Evolutionary conservation across 2,888 invertebrate species (phyloP), one percentile per base, ranked within the genome.

Genomic region (Seira musarum): DNA sequence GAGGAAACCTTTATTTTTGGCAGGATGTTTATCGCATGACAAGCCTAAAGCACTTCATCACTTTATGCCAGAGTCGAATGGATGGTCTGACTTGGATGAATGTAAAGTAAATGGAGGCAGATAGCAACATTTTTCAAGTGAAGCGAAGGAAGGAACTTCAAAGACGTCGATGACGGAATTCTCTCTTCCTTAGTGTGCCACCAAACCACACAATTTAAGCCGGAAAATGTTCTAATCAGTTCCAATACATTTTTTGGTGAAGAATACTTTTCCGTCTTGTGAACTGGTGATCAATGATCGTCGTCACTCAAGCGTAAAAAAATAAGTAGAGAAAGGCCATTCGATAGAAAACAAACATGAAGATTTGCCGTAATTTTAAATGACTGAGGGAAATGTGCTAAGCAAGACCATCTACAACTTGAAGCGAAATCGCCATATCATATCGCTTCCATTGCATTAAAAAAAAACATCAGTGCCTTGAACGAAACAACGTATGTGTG

Each of bases 21-120:
- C 68, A 40, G 67, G 67, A 24, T 61, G 5, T 57, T 75, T 61
- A 75, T 75, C 75, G 25, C 46, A 61, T 75, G 61, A 68, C 74
- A 75, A 61, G 68, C 61, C 40, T 21, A 67, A 68, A 60, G 60
- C 67, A 75, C 75, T 75, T 73, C 61, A 68, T 63, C 68, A 75
- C 68, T 75, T 75, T 10, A 19, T 61, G 21, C 22, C 64, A n/a
- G 1, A 40, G 40, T 40, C 13, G 40, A 40, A 40, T 8, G 40
- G 6, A 40, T 40, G 40, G 13, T 40, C 6, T 40, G 40, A 40
- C 40, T 40, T 40, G 40, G 40, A 40, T 40, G 13, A 40, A 40
- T 40, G 40, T 6, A 6, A 40, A 40, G 40, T 40, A 40, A 40
- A 40, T 40, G 40, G 40, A 40, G 40, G 40, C 40, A 40, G 6